phyloP scores from a whole-genome alignment of 2,113 vertebrate species.

The Zingel zingel region DNA sequence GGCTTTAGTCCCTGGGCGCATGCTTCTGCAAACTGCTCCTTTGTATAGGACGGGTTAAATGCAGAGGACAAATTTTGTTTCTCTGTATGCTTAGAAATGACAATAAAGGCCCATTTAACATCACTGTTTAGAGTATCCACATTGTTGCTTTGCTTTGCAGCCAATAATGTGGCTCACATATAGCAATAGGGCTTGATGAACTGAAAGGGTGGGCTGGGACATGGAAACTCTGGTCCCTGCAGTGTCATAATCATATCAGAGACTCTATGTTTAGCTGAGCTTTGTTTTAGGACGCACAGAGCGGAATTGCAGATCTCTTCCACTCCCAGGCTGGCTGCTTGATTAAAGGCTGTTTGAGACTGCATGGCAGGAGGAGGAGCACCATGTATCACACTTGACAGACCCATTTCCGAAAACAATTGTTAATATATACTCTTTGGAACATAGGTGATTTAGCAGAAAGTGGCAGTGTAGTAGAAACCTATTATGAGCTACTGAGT shows the following conservation, averaged over 20 bases:
- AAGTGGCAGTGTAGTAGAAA: background rate
- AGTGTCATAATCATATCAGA: slow-evolving; percentile 34
- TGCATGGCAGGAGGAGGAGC: slow-evolving; percentile 21
- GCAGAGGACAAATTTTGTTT: no score
- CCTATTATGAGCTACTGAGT: background rate
- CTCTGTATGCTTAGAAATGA: no score
- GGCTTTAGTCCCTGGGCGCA: no score
- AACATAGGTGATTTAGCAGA: background rate
- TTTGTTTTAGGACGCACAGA: slow-evolving; percentile 20
- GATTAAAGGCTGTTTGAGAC: slow-evolving; percentile 29
- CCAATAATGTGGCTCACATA: background rate
- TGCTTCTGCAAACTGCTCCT: no score
- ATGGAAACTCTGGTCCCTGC: slow-evolving; percentile 15
- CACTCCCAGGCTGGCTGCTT: slow-evolving; percentile 7
- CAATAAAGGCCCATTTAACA: no score
- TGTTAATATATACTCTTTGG: background rate
- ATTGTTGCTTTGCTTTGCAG: background rate
- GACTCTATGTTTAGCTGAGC: slow-evolving; percentile 24
- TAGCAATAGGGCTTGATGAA: background rate
- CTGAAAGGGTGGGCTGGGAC: background rate
- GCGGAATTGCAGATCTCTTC: background rate
- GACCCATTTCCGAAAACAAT: background rate
- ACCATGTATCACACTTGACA: slow-evolving; percentile 4
- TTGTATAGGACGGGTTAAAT: no score
- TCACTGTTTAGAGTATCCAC: background rate